Evolutionary conservation across 53 echinoderm and acorn worm genomes (phyloP).

Genomic region (Holothuria scabra): DNA sequence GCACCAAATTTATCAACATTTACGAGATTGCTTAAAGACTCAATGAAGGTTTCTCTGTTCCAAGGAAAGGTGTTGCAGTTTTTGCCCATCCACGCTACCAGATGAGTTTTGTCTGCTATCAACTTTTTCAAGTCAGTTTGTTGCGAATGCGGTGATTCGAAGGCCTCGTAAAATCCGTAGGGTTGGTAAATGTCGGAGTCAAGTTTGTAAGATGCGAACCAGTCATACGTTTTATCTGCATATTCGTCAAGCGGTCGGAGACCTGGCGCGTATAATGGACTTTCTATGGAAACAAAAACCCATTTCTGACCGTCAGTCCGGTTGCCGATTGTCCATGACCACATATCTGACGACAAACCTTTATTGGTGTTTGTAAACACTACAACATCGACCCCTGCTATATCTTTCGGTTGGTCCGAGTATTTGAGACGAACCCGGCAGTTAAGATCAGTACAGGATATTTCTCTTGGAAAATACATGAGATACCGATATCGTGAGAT

Average conservation of each 20-base stretch:
- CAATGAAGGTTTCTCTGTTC: neutral
- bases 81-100: neutral
- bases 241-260: slow-evolving; percentile 6
- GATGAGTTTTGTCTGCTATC: neutral
- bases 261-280: slow-evolving; percentile 16
- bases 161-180: slow-evolving; percentile 2
- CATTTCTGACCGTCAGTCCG: neutral
- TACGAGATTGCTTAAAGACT: neutral
- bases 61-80: slow-evolving; percentile 2
- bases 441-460: neutral
- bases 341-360: neutral
- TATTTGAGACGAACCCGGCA: slow-evolving; percentile 6
- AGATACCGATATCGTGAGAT: neutral
- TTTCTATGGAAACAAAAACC: neutral
- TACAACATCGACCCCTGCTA: neutral
- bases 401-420: neutral
- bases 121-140: neutral
- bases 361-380: neutral
- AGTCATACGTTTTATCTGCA: neutral
- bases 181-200: slow-evolving; percentile 25
- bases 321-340: slow-evolving; percentile 6
- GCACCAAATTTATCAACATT: slow-evolving; percentile 1
- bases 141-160: neutral
- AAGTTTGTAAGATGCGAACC: slow-evolving; percentile 22
- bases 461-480: neutral